A percentile compares a stretch with the other conserved stretches of the same genome.
These are phyloP conservation scores for Drosophila nr. medialis DNA, from an alignment of 2,888 invertebrate genomes.

Conservation along the genomic window DNA sequence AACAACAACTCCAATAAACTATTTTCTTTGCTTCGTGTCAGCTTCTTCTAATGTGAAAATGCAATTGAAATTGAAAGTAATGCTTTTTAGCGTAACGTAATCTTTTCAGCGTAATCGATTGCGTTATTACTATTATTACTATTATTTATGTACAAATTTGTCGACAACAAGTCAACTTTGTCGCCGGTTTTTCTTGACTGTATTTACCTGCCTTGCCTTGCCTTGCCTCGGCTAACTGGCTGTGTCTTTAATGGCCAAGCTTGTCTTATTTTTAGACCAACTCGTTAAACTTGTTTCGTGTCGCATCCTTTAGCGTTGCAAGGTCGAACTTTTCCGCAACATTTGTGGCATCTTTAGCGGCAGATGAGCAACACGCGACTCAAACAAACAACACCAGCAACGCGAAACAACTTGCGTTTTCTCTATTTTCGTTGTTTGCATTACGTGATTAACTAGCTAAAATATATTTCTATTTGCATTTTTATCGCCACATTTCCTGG, in stretches of 20 bases:
- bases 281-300: slow-evolving; percentile 68
- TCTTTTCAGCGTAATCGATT: slow-evolving; percentile 48
- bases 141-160: slow-evolving; percentile 50
- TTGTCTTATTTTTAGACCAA: slow-evolving; percentile 60
- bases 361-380: slow-evolving; percentile 68
- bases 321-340: slow-evolving; percentile 63
- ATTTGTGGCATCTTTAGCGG: slow-evolving; percentile 33
- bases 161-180: slow-evolving; percentile 30
- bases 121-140: slow-evolving; percentile 28
- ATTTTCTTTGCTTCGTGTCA: slow-evolving; percentile 5
- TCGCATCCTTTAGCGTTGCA: slow-evolving; percentile 58
- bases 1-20: slow-evolving; percentile 11
- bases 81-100: slow-evolving; percentile 18
- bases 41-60: slow-evolving; percentile 43
- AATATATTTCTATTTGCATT: slow-evolving; percentile 66
- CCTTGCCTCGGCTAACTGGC: slow-evolving; percentile 6
- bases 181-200: slow-evolving; percentile 18
- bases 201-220: background rate
- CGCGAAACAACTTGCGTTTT: slow-evolving; percentile 49
- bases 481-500: slow-evolving; percentile 67
- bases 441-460: slow-evolving; percentile 66
- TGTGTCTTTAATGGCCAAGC: slow-evolving; percentile 44
- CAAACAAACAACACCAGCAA: slow-evolving; percentile 17
- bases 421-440: slow-evolving; percentile 45
- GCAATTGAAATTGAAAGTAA: slow-evolving; percentile 56